phyloP scores from a whole-genome alignment of 2,797 vertebrate genomes.

The Sus cebifrons region DNA sequence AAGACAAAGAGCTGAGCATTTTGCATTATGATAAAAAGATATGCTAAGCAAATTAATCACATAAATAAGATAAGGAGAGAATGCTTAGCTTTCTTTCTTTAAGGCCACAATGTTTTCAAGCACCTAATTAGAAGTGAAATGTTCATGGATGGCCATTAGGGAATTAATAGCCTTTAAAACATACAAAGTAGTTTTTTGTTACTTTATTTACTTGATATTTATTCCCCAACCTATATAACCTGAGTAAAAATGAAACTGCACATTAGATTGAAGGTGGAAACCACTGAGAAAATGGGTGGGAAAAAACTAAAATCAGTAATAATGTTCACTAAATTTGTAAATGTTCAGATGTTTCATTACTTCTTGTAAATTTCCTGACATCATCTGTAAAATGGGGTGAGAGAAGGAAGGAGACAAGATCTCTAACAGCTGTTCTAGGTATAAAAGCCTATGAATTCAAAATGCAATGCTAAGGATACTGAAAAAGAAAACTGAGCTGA shows the following conservation, averaged over 20 bases:
- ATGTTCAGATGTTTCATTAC: not conserved
- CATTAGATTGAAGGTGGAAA: not conserved
- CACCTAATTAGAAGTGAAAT: slow-evolving; percentile 56
- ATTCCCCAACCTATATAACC: slow-evolving; percentile 35
- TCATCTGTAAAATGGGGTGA: not conserved
- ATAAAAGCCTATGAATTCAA: not conserved
- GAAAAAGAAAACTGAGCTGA: not conserved
- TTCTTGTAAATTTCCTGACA: not conserved
- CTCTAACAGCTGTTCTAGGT: not conserved
- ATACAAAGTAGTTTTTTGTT: slow-evolving; percentile 14
- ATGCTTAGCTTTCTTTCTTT: not conserved
- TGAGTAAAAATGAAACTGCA: not conserved
- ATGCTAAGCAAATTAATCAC: slow-evolving; percentile 52
- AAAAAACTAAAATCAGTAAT: not conserved
- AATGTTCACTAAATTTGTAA: not conserved
- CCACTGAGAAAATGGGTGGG: not conserved
- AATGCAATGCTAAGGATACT: not conserved
- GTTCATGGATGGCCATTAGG: slow-evolving; percentile 4
- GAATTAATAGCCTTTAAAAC: slow-evolving; percentile 65
- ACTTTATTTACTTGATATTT: slow-evolving; percentile 62
- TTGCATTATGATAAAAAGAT: slow-evolving; percentile 38
- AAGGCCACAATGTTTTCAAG: slow-evolving; percentile 55
- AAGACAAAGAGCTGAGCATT: not conserved
- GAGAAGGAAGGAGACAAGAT: not conserved
- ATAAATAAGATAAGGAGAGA: slow-evolving; percentile 26